phyloP scores from a whole-genome alignment of 2,113 vertebrate genomes.

The Hippocampus comes region DNA sequence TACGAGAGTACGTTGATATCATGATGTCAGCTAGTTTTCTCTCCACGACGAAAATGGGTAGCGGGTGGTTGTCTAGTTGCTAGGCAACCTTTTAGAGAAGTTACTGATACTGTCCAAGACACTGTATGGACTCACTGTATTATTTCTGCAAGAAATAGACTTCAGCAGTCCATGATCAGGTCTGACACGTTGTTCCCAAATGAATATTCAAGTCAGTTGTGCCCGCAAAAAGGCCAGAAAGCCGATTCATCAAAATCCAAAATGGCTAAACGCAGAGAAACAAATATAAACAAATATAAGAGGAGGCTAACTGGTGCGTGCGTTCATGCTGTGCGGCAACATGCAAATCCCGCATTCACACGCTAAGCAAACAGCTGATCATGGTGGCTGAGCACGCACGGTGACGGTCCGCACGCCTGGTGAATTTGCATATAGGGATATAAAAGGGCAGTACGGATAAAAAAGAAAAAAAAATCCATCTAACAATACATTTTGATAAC shows the following conservation, averaged over 20 bases:
- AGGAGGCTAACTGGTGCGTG: constrained; percentile 2
- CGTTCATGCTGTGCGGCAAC: constrained; percentile 32
- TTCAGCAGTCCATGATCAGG: background rate
- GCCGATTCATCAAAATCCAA: background rate
- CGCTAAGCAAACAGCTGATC: constrained; percentile 3
- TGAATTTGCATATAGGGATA: background rate
- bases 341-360: background rate
- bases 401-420: constrained; percentile 7
- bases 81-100: background rate
- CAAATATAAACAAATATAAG: too few species aligned
- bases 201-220: background rate
- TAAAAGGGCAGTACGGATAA: background rate
- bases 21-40: background rate
- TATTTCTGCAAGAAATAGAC: background rate
- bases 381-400: constrained; percentile 11
- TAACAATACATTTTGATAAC: background rate
- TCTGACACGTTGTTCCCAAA: background rate
- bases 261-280: background rate
- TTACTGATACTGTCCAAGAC: background rate
- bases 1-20: background rate
- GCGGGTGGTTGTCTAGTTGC: background rate
- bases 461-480: background rate
- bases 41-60: background rate
- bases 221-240: background rate
- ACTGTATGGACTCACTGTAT: background rate